Evolutionary conservation across 2,113 vertebrate species (phyloP).

Genomic region (Geococcyx californianus): DNA sequence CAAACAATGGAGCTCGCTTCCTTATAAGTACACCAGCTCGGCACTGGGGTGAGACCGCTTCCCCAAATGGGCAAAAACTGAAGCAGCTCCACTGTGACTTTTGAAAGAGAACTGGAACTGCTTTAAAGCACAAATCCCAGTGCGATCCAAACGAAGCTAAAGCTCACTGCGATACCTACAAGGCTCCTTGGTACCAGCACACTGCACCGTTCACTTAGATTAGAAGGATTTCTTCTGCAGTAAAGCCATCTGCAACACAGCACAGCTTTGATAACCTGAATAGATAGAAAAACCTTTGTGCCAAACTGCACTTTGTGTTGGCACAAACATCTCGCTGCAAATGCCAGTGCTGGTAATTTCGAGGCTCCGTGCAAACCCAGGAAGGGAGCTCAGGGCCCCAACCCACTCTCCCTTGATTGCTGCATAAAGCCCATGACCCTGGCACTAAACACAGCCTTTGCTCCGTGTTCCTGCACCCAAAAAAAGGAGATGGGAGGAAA

Average conservation of each 20-base stretch:
- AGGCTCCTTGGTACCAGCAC: not conserved
- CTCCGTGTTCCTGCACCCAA: not conserved
- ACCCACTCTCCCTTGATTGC: not conserved
- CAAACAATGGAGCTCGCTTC: not conserved
- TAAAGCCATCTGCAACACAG: not conserved
- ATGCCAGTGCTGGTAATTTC: not conserved
- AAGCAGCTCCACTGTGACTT: constrained; percentile 38
- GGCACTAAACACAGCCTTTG: not conserved
- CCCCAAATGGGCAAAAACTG: constrained; percentile 74
- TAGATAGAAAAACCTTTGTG: not conserved
- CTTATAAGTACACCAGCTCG: constrained; percentile 56
- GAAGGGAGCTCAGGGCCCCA: not conserved
- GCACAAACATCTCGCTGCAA: not conserved
- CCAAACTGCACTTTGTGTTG: not conserved
- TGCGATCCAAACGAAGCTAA: not conserved
- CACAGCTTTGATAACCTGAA: not conserved
- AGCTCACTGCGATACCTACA: not conserved
- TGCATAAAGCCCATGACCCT: fast-evolving
- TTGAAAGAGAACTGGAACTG: constrained; percentile 15
- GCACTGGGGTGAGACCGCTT: constrained; percentile 1
- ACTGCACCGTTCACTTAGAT: not conserved
- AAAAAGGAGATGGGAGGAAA: not conserved
- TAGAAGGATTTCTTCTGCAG: not conserved
- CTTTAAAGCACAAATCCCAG: not conserved
- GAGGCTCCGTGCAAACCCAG: not conserved